Base-by-base conservation (phyloP, 2,888 invertebrate genomes). In the Lissocephala sabroskyi region DNA sequence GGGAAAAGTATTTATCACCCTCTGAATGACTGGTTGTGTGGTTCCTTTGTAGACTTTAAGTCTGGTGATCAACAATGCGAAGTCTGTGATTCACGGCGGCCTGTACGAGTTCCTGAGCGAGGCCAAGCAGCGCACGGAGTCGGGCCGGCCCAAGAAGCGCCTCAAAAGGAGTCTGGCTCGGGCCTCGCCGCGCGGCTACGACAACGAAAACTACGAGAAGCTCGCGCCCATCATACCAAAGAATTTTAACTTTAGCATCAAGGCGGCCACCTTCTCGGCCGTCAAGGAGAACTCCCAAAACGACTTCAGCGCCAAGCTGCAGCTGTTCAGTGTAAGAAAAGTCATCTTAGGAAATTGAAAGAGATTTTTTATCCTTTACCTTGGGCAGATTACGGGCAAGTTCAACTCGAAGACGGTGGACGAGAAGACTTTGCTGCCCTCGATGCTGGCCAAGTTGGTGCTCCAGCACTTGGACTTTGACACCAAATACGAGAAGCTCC, bases 151-250 rank as follows among this genome's bases (percentile, higher is more conserved):
- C 0, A 61, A n/a, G 11, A 39, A 42, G 11, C 52, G 50, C 1
- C 32, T 59, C 23, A 5, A 3, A 5, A 7, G 23, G 3, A 7
- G 3, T 7, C 7, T 23, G 23, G 23, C 23, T 5, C 4, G 4
- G 4, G 7, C 4, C 23, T 5, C 3, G 7, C 3, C 23, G 4
- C 23, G 36, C 16, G 45, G 61, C 41, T 82, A 82, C 28, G 79
- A 79, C 46, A 85, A 85, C 56, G 87, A 89, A 45, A 80, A 89
- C 45, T 88, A 90, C 74, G 86, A 88, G 30, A 88, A 91, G 79
- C 84, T 93, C 54, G 88, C 91, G 16, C 93, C 94, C 18, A 88
- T 93, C 58, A 89, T 94, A 86, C 94, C 94, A 85, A 94, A 93
- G 91, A 92, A 90, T 83, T 90, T 92, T 80, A 89, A 88, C 74